Evolutionary conservation across 1,140 invertebrate genomes (phyloP).

Genomic region (Drosophila hydei): DNA sequence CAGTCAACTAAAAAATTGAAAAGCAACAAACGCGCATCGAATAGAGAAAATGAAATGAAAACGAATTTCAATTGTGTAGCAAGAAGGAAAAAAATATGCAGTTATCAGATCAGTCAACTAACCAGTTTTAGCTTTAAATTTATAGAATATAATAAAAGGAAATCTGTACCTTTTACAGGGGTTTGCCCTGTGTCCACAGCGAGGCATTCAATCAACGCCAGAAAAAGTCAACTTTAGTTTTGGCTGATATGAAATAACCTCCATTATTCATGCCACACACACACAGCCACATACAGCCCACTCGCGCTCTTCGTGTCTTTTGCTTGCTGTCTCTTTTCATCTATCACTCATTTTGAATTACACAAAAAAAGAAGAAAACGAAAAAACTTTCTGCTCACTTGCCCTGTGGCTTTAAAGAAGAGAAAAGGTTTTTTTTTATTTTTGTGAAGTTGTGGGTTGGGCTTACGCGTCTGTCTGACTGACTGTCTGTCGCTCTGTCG

Average conservation of each 20-base stretch:
- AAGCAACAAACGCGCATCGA: too few relatives aligned
- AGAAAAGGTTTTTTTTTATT: constrained; percentile 27
- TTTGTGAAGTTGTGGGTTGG: constrained; percentile 1
- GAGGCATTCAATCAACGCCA: constrained; percentile 45
- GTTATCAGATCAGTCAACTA: too few relatives aligned
- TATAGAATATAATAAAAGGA: too few relatives aligned
- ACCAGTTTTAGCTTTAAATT: too few relatives aligned
- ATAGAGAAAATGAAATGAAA: too few relatives aligned
- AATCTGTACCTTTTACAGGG: constrained; percentile 4
- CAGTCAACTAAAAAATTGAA: too few relatives aligned
- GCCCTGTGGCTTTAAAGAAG: constrained; percentile 68
- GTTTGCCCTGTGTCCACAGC: not conserved
- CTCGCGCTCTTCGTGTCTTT: not conserved
- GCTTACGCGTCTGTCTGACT: constrained; percentile 25
- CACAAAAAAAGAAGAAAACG: constrained; percentile 17
- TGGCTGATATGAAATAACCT: constrained; percentile 48
- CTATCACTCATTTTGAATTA: constrained; percentile 54
- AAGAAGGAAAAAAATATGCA: too few relatives aligned
- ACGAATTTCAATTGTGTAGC: too few relatives aligned
- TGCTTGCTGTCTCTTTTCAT: constrained; percentile 4
- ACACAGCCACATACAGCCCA: not conserved
- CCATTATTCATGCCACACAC: constrained; percentile 40
- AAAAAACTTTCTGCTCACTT: constrained; percentile 66
- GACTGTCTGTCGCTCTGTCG: constrained; percentile 38
- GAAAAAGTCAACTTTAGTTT: constrained; percentile 54